A percentile compares a stretch with the other conserved stretches of the same genome.
These are phyloP conservation scores for Sardina pilchardus DNA, from an alignment of 2,113 vertebrate genomes.

Conservation along the genomic window DNA sequence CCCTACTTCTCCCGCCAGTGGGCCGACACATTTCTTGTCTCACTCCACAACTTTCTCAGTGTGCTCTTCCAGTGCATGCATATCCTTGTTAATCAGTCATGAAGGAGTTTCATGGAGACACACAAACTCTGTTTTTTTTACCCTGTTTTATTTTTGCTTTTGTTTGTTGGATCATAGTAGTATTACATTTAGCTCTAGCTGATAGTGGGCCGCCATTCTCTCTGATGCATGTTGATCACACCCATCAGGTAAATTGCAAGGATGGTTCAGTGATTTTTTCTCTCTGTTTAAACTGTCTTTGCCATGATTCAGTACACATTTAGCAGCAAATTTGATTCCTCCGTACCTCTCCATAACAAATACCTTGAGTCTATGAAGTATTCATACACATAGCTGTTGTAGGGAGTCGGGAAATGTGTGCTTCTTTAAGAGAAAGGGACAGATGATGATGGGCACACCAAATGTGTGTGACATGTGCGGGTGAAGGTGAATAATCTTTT, in stretches of 20 bases:
- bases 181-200: background rate
- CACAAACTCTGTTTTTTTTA: background rate
- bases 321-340: background rate
- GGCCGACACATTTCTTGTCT: slow-evolving; percentile 94
- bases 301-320: too few relatives aligned
- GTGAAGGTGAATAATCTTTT: slow-evolving; percentile 42
- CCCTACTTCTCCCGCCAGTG: slow-evolving; percentile 95
- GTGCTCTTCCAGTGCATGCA: slow-evolving; percentile 98
- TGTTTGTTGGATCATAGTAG: background rate
- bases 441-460: background rate
- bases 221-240: background rate
- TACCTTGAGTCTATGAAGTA: background rate
- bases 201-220: background rate
- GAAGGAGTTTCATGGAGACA: background rate
- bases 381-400: too few relatives aligned
- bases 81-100: slow-evolving; percentile 78
- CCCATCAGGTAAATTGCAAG: background rate
- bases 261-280: background rate
- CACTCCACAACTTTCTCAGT: slow-evolving; percentile 96
- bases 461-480: background rate
- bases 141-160: background rate
- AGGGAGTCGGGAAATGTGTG: too few relatives aligned
- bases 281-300: too few relatives aligned
- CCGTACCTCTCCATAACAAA: background rate
- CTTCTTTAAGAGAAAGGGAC: too few relatives aligned